These are phyloP conservation scores for Beris morrisii DNA, from an alignment of 2,888 invertebrate genomes.

Conservation along the genomic window DNA sequence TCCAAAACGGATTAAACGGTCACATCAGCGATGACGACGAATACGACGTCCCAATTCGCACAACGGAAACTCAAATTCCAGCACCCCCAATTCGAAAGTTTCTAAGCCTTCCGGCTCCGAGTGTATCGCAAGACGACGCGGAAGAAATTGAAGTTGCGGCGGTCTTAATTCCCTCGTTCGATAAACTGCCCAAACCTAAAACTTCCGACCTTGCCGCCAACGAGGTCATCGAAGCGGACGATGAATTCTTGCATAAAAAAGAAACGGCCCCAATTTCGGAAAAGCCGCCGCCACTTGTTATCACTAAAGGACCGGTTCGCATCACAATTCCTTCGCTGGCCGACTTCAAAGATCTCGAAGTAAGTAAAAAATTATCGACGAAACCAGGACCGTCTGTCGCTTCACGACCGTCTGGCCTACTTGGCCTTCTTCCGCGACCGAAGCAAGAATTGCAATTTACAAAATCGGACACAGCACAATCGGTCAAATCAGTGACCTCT, in stretches of 20 bases:
- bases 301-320: constrained; percentile 59
- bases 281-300: constrained; percentile 44
- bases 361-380: background rate
- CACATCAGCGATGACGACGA: constrained; percentile 51
- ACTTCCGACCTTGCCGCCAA: constrained; percentile 32
- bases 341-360: constrained; percentile 55
- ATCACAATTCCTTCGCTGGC: constrained; percentile 70
- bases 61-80: background rate
- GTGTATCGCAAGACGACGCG: constrained; percentile 11
- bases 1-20: constrained; percentile 46
- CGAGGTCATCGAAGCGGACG: constrained; percentile 61
- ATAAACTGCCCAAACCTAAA: constrained; percentile 51
- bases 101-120: constrained; percentile 48
- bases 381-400: background rate
- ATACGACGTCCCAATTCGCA: constrained; percentile 41
- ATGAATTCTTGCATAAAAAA: constrained; percentile 66
- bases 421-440: constrained; percentile 72
- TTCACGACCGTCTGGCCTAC: constrained; percentile 58
- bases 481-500: constrained; percentile 45
- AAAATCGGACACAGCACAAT: constrained; percentile 59
- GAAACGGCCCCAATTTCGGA: constrained; percentile 52
- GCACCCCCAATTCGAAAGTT: constrained; percentile 27
- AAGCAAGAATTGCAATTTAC: constrained; percentile 52
- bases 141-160: constrained; percentile 1
- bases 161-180: constrained; percentile 43